Conservation (phyloP, 1,140 invertebrate genomes). For the Nautilus pompilius region DNA sequence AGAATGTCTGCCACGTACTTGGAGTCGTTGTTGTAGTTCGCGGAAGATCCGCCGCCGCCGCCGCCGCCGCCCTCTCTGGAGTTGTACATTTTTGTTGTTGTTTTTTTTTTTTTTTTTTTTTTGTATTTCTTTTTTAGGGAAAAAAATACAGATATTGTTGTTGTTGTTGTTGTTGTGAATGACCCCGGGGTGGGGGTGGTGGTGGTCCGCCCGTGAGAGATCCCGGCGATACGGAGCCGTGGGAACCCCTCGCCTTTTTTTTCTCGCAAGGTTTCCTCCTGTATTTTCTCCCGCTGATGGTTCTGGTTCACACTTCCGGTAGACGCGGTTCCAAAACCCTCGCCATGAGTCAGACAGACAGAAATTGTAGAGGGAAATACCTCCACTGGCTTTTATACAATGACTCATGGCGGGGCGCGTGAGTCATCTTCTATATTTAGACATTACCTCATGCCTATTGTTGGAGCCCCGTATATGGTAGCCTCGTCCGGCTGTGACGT, state of each 20-base stretch:
- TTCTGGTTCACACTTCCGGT: not conserved
- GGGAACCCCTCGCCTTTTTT: not conserved
- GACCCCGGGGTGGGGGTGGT: not conserved
- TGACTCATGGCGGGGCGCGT: not conserved
- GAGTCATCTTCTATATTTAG: not conserved
- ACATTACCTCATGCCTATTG: not conserved
- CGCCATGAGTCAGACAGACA: not conserved
- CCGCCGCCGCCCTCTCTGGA: not conserved
- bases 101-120: not conserved
- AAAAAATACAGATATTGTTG: not conserved
- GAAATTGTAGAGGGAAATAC: not conserved
- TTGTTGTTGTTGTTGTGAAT: not conserved
- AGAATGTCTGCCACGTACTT: slow-evolving; percentile 48
- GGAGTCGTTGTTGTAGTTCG: slow-evolving; percentile 31
- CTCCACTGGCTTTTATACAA: not conserved
- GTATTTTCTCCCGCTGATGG: not conserved
- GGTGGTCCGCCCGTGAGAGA: not conserved
- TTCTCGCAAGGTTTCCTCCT: no score
- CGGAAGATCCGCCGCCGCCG: not conserved
- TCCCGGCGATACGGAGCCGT: not conserved
- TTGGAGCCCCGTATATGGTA: not conserved
- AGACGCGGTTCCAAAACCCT: no score
- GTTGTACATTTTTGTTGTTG: slow-evolving; percentile 7
- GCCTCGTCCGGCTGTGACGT: not conserved
- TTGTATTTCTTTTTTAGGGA: not conserved